Evolutionary conservation across 2,888 invertebrate species (phyloP), one percentile per base, ranked within the genome.

Genomic region (Cactoblastis cactorum): DNA sequence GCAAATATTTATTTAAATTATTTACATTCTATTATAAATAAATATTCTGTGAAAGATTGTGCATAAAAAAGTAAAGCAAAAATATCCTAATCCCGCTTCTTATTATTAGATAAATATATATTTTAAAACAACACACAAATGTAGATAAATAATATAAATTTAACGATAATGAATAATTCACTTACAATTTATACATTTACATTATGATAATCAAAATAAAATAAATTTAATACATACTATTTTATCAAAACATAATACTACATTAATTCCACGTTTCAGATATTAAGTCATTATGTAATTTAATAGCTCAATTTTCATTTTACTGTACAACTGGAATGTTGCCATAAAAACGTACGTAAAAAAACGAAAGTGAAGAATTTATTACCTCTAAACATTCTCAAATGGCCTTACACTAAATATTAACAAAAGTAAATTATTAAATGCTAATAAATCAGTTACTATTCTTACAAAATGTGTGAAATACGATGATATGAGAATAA

Each of bases 401-500:
- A 46, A 47, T 34, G 22, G 37, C 35, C 47, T 47, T 12, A 35
- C 47, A 47, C 35, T 22, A 19, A 46, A 46, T 46, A 34, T 46
- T 14, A 46, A 12, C 9, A n/a, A 35, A 9, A 34, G n/a, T 32
- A 49, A 39, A 18, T 49, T 32, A 39, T 3, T 18, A 39, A 49
- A 39, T 32, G 14, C 24, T 19, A 49, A 38, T 49, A 39, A 39
- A 38, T 32, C 38, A 49, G 5, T 49, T 19, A 32, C n/a, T 1
- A 19, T 39, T n/a, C 17, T 37, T 18, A 18, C 28, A n/a, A 32
- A 32, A n/a, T 33, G 19, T 28, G 22, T 37, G 24, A 32, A 45
- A 53, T 41, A 45, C 46, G 41, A 49, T 49, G 41, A 49, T 34
- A 19, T 41, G 17, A 18, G 32, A 41, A 18, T 57, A 59, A 55